phyloP scores from a whole-genome alignment of 2,888 invertebrate genomes.

The Panopea generosa region DNA sequence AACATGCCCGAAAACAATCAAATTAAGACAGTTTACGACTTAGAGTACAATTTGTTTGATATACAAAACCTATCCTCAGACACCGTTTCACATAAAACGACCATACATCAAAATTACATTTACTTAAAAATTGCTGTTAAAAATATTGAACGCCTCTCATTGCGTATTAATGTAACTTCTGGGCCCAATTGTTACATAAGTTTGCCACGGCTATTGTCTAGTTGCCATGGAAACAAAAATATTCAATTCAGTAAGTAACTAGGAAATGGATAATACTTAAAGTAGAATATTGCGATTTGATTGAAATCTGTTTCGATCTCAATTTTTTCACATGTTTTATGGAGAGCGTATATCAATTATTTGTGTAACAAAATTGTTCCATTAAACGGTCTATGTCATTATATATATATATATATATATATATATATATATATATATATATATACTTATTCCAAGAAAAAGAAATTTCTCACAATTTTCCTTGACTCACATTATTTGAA shows the following conservation, averaged over 20 bases:
- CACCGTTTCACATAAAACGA: slow-evolving; percentile 38
- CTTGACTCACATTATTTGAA: too few species aligned
- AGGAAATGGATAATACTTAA: slow-evolving; percentile 58
- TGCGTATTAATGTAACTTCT: slow-evolving; percentile 34
- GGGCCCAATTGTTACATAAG: slow-evolving; percentile 57
- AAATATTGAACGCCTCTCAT: slow-evolving; percentile 45
- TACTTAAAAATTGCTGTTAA: slow-evolving; percentile 43
- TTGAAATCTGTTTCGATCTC: slow-evolving; percentile 30
- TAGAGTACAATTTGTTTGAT: slow-evolving; percentile 37
- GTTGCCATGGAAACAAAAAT: slow-evolving; percentile 63
- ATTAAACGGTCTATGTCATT: too few species aligned
- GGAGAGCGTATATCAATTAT: background rate
- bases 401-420: too few species aligned
- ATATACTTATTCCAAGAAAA: too few species aligned
- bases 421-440: too few species aligned
- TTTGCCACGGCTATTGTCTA: slow-evolving; percentile 60
- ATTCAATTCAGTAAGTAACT: slow-evolving; percentile 57
- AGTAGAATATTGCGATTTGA: slow-evolving; percentile 50
- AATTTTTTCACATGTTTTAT: background rate
- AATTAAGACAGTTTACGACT: slow-evolving; percentile 38
- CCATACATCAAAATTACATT: slow-evolving; percentile 58
- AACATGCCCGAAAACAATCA: slow-evolving; percentile 55
- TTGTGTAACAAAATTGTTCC: too few species aligned
- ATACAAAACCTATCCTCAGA: slow-evolving; percentile 28
- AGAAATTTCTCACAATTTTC: too few species aligned